Base-by-base conservation (phyloP, 2,797 vertebrate genomes). In the Lutjanus argentimaculatus region DNA sequence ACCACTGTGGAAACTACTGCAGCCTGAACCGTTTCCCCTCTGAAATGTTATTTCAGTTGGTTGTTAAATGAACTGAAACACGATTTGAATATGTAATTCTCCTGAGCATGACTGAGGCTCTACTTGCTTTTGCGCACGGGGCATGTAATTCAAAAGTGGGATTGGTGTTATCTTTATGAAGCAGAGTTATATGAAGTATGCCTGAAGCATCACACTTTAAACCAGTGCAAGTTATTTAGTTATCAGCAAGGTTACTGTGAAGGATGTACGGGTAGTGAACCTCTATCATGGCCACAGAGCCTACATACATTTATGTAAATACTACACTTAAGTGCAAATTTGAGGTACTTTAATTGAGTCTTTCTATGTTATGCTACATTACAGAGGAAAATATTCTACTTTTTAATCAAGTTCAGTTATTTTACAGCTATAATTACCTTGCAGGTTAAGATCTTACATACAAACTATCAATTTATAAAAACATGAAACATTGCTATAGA, bases 121-220 rank as follows among this genome's bases (percentile, higher is more conserved):
- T 36, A 55, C 48, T 66, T 48, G 22, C 56, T 52, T 8, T 57
- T 62, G 53, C 21, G 65, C 48, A 40, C 45, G 14, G 51, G 17
- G 10, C 43, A 21, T 36, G 56, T 22, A 42, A 25, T 65, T 46
- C 14, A 53, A 59, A 74, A 56, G 49, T 13, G 45, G 51, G 43
- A 21, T 61, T 77, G 0, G 1, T 77, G 69, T 46, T 62, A 49
- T 80, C 58, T 68, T 63, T 30, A 13, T 8, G 51, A 22, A 66
- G 40, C 51, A 48, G 62, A 43, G 48, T 36, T 45, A 45, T 53
- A 36, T 36, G 40, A 67, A 45, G 55, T 16, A 13, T 10, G 55
- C 55, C 43, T 66, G 17, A 45, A 45, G 55, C 62, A 46, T 62
- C 45, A 52, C 0, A 2, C 21, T 21, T 59, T 11, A 19, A n/a